phyloP scores from a whole-genome alignment of 2,888 invertebrate genomes.

The Netelia inedita region DNA sequence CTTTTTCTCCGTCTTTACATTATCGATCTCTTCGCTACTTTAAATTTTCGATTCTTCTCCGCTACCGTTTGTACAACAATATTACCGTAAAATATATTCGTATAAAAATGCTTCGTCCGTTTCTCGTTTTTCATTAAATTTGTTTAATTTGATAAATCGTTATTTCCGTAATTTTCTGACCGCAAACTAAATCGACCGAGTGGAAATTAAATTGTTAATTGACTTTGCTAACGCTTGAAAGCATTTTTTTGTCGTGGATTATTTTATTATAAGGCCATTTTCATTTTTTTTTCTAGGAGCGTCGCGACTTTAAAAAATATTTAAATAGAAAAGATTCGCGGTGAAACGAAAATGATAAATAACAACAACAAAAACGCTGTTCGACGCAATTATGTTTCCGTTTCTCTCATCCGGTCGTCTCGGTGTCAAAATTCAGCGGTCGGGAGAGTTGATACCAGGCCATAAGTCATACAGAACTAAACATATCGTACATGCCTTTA shows the following conservation, averaged over 20 bases:
- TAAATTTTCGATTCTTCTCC: neutral
- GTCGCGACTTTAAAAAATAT: neutral
- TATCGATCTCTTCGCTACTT: neutral
- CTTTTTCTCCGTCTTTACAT: neutral
- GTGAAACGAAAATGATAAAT: neutral
- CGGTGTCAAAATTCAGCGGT: slow-evolving; percentile 1
- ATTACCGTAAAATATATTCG: neutral
- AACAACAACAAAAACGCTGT: neutral
- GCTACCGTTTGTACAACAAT: neutral
- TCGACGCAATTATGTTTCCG: slow-evolving; percentile 39
- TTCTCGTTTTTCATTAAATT: neutral
- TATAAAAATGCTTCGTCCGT: neutral
- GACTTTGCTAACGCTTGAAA: no score
- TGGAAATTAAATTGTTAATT: no score
- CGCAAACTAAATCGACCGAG: no score
- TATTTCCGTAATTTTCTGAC: no score
- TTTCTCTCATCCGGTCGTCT: slow-evolving; percentile 41
- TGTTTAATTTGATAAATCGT: no score
- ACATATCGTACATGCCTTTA: neutral
- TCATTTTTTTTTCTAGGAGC: neutral
- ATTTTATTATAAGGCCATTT: no score
- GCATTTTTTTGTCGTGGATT: no score
- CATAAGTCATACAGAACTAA: slow-evolving; percentile 6
- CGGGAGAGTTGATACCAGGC: slow-evolving; percentile 22
- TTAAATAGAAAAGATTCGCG: neutral